Evolutionary conservation across 23 tunicate genomes (phyloP).

Genomic region (Aplidium turbinatum): DNA sequence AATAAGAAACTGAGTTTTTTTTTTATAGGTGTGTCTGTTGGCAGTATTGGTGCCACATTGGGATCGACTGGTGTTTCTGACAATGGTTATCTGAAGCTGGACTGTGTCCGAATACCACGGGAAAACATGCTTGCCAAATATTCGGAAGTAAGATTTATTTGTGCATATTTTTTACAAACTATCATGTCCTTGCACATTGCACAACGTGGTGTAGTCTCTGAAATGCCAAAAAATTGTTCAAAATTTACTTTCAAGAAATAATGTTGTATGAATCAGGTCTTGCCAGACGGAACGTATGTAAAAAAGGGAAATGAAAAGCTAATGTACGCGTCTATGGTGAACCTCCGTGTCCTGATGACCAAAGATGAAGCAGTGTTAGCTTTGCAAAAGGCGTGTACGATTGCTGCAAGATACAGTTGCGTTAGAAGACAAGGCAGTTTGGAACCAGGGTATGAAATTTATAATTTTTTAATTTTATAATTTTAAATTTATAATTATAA

Average conservation of each 20-base stretch:
- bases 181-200: no score
- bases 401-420: conserved; percentile 71
- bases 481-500: no score
- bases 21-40: conserved; percentile 59
- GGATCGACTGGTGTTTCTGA: conserved; percentile 45
- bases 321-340: conserved; percentile 83
- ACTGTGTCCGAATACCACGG: conserved; percentile 68
- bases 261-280: conserved; percentile 37
- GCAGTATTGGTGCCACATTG: conserved; percentile 65
- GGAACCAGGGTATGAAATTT: conserved; percentile 25
- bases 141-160: conserved; percentile 49
- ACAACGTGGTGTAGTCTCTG: no score
- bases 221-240: not conserved
- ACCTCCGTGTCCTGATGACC: conserved; percentile 52
- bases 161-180: no score
- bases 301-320: conserved; percentile 52
- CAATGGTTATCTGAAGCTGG: conserved; percentile 66
- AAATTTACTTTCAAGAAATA: not conserved
- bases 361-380: conserved; percentile 30
- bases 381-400: conserved; percentile 74
- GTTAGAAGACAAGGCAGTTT: conserved; percentile 77
- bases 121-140: conserved; percentile 78
- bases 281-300: conserved; percentile 59
- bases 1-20: not conserved
- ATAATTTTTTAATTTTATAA: no score